Base-by-base conservation (phyloP, 1,140 invertebrate genomes). In the Phenacoccus solenopsis region DNA sequence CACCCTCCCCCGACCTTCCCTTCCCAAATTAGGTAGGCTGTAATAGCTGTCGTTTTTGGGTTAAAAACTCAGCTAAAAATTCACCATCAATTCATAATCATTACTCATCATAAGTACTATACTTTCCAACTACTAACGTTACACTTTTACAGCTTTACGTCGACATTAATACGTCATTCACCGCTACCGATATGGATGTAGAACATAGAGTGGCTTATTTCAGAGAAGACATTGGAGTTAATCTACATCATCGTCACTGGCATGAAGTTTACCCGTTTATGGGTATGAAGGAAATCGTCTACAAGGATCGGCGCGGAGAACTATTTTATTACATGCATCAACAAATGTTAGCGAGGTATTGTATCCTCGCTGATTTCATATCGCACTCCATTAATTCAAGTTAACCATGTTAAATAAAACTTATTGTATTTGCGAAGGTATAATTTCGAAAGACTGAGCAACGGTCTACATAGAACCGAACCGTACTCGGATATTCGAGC, bases 201-300 rank as follows among this genome's bases (percentile, higher is more conserved):
- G 90, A 92, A 75, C 88, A 91, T 77, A 83, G 87, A 27, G 74
- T 85, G 2, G 82, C 83, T n/a, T 89, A 89, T 77, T 89, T 88
- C 83, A 82, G 87, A 25, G 88, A 89, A 75, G 87, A 87, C 77
- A 79, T 86, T 72, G 88, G 87, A 72, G 81, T 89, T 75, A 90
- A 89, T 77, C 81, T 88, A 1, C 86, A 88, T 77, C 88, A 94
- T 75, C 93, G 90, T 90, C 90, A 93, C 72, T 82, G 81, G 81
- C 81, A 82, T 73, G 67, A 80, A 7, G 73, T 78, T 2, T 80
- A 79, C 73, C 79, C 79, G 24, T 78, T 76, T 73, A 74, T 76
- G 38, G 79, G 74, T n/a, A 73, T 76, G 1, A 70, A 56, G 2
- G 64, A 77, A 49, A 82, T 88, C 64, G 86, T 88, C 0, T 78